Conservation (phyloP, 2,113 vertebrate species). For the Pheucticus melanocephalus region DNA sequence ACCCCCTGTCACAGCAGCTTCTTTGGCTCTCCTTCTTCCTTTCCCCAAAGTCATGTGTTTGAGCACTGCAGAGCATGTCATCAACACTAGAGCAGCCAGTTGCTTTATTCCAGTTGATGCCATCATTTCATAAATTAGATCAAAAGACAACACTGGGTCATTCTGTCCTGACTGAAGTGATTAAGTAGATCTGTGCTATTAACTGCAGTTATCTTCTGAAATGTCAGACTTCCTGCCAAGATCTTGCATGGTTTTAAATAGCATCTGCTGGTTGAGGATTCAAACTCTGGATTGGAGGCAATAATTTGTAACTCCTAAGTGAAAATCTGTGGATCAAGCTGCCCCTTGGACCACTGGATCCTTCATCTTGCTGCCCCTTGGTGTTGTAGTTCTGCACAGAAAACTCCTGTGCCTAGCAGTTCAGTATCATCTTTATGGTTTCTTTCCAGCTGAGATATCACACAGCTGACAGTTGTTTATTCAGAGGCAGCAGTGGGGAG, state of each 20-base stretch:
- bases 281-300: background rate
- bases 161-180: slow-evolving; percentile 37
- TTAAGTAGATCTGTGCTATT: slow-evolving; percentile 29
- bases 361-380: background rate
- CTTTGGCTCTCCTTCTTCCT: background rate
- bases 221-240: slow-evolving; percentile 28
- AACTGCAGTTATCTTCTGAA: slow-evolving; percentile 32
- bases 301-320: background rate
- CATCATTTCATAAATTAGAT: slow-evolving; percentile 46
- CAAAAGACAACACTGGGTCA: slow-evolving; percentile 37
- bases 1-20: background rate
- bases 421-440: background rate
- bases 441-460: background rate
- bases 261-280: background rate
- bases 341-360: background rate
- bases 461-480: background rate
- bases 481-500: background rate
- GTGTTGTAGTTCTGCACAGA: background rate
- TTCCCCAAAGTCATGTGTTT: background rate
- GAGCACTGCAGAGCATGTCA: background rate
- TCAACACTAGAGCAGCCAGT: background rate
- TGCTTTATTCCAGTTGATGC: background rate
- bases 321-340: background rate
- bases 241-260: slow-evolving; percentile 2
- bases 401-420: background rate